Percentiles rank a stretch among this genome's conserved stretches.
phyloP scores from a whole-genome alignment of 2,113 vertebrate species.

The Otis tarda region DNA sequence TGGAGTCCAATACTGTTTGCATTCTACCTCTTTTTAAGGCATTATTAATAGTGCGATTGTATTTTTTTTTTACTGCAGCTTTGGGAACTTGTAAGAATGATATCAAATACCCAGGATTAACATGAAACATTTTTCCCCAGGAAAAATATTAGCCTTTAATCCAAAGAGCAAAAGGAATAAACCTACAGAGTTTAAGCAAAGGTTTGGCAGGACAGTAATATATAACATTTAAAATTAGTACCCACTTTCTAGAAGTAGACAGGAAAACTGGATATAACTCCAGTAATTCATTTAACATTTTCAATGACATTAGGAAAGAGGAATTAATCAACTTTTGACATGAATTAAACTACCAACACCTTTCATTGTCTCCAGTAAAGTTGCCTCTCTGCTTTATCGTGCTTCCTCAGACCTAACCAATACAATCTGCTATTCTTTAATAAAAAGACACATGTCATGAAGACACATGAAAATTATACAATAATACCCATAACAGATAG shows the following conservation, averaged over 20 bases:
- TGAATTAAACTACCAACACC: constrained; percentile 56
- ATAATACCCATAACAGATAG: neutral
- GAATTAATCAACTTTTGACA: constrained; percentile 69
- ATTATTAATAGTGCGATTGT: constrained; percentile 31
- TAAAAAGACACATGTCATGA: neutral
- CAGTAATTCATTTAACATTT: constrained; percentile 67
- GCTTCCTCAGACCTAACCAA: constrained; percentile 33
- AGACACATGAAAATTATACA: neutral
- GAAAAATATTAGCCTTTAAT: constrained; percentile 44
- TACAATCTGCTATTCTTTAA: neutral
- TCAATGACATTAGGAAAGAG: constrained; percentile 60
- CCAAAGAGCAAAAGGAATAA: constrained; percentile 59
- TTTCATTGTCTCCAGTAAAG: constrained; percentile 54
- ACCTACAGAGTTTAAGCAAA: constrained; percentile 57
- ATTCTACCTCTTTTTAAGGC: neutral
- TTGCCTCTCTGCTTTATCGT: constrained; percentile 2
- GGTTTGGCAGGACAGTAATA: constrained; percentile 35
- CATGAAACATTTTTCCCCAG: constrained; percentile 4
- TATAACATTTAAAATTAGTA: constrained; percentile 66
- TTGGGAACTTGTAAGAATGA: constrained; percentile 47
- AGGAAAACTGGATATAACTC: constrained; percentile 38
- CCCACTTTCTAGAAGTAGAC: constrained; percentile 45
- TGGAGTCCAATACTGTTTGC: neutral
- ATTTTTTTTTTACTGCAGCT: constrained; percentile 6
- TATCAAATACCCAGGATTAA: neutral